Base-by-base conservation (phyloP, 2,113 vertebrate species). In the Strix uralensis region DNA sequence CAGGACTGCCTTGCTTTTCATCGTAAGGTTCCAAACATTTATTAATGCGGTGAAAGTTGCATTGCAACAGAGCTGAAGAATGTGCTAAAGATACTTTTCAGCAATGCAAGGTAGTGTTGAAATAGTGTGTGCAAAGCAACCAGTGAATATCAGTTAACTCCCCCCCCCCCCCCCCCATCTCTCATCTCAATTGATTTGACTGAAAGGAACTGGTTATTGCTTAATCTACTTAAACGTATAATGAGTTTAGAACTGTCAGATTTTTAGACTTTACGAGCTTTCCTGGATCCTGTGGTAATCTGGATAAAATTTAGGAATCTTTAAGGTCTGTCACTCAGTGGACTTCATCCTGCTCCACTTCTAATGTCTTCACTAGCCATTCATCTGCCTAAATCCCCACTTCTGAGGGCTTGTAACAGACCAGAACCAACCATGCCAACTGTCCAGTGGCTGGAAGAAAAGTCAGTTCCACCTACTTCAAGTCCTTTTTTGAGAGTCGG, bases 331-430 rank as follows among this genome's bases (percentile, higher is more conserved):
- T 32, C 20, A 5, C 16, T 82, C 27, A 8, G 44, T 46, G 27
- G n/a, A 15, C 27, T 85, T 30, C 2, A 3, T n/a, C 4, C 25
- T 13, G 13, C 55, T 58, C 8, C 11, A 18, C 13, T 58, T 51
- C 22, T 0, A 13, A 25, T 4, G 14, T 4, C 34, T 4, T 2
- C 4, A 14, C 29, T 11, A 8, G 7, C 25, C 8, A 5, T 52
- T 49, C 20, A 18, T 29, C 65, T 58, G 55, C 36, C 32, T 52
- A 21, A 57, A 66, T 21, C 34, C 65, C 21, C 5, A 5, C 1
- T 17, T 7, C 25, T 0, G 1, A 36, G 18, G 40, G n/a, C 22
- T 71, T 0, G 0, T 11, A 38, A 17, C 7, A 46, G 20, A 15
- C 22, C 14, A 16, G 55, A 57, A 12, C 22, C 16, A 54, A 3